A percentile compares a stretch with the other conserved stretches of the same genome.
These are phyloP conservation scores for Tragulus kanchil DNA, from an alignment of 2,113 vertebrate genomes.

Conservation along the genomic window DNA sequence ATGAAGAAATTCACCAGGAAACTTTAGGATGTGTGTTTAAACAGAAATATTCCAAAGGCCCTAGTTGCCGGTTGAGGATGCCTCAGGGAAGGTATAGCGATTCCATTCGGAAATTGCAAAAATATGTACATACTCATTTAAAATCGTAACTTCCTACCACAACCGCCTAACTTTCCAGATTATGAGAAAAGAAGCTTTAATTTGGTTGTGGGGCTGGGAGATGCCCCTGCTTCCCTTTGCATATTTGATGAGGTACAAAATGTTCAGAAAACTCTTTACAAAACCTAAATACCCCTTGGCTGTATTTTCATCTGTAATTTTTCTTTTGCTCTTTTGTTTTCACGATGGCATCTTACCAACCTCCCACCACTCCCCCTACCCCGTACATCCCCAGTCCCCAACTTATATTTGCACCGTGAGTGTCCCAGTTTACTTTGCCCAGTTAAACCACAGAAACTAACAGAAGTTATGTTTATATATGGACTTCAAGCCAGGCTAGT, in stretches of 20 bases:
- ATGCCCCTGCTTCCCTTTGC: not conserved
- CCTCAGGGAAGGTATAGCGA: not conserved
- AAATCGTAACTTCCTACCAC: slow-evolving; percentile 63
- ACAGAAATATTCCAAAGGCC: slow-evolving; percentile 11
- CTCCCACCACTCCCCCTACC: not conserved
- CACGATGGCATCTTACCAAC: not conserved
- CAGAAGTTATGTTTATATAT: slow-evolving; percentile 1
- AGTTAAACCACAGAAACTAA: slow-evolving; percentile 28
- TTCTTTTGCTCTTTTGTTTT: slow-evolving; percentile 55
- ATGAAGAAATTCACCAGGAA: slow-evolving; percentile 32
- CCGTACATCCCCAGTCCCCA: too few relatives aligned
- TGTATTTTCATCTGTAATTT: slow-evolving; percentile 14
- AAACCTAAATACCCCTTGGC: not conserved
- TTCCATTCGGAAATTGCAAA: slow-evolving; percentile 64
- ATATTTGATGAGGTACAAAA: not conserved
- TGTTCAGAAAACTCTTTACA: not conserved
- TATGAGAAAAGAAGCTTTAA: slow-evolving; percentile 36
- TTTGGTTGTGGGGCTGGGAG: slow-evolving; percentile 34
- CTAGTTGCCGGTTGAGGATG: not conserved
- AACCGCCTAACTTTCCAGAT: slow-evolving; percentile 61
- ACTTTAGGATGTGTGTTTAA: slow-evolving; percentile 6
- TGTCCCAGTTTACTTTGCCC: slow-evolving; percentile 14
- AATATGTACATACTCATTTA: slow-evolving; percentile 32
- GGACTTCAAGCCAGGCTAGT: not conserved
- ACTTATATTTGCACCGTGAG: not conserved